Evolutionary conservation across 1,140 invertebrate species (phyloP), one percentile per base, ranked within the genome.

Genomic region (Trichomalopsis sarcophagae): DNA sequence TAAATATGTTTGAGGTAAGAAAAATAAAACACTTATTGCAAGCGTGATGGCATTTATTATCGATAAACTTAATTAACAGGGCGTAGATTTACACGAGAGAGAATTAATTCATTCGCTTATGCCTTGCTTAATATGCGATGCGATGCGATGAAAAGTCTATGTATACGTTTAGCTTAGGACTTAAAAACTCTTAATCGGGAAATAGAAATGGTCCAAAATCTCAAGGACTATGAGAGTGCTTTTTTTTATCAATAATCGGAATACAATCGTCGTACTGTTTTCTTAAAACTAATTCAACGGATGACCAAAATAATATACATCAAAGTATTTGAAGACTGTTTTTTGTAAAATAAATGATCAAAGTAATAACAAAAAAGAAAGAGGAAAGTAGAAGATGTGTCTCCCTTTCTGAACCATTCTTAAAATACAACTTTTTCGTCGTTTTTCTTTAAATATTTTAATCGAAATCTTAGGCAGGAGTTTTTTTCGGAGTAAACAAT

Each of bases 41-140:
- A 93, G 93, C 93, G 91, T 93, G 91, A 93, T 93, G 92, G 92
- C 92, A 91, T 93, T 93, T 93, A 93, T 93, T 93, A 92, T 93
- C 89, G 91, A 91, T 93, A 93, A 93, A 93, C 91, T 92, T 93
- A 93, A 92, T 93, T 91, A 93, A 93, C 92, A 93, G 91, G 91
- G 91, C 91, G 88, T 92, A 92, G 91, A 93, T 93, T 91, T 93
- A 92, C 92, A 93, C 90, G 91, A 91, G 91, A 93, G 88, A 93
- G 88, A 91, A 91, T 85, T 90, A 91, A 90, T 91, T 91, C 88
- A 87, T 91, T 91, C 90, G 88, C 89, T 91, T 91, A 91, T 89
- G 87, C 87, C 89, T 92, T 88, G 87, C 89, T 91, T 90, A 91
- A 87, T 90, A 92, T 89, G 91, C 89, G 86, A 90, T 89, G 91